These are phyloP conservation scores for Trachemys scripta DNA, from an alignment of 2,113 vertebrate genomes.

Conservation along the genomic window DNA sequence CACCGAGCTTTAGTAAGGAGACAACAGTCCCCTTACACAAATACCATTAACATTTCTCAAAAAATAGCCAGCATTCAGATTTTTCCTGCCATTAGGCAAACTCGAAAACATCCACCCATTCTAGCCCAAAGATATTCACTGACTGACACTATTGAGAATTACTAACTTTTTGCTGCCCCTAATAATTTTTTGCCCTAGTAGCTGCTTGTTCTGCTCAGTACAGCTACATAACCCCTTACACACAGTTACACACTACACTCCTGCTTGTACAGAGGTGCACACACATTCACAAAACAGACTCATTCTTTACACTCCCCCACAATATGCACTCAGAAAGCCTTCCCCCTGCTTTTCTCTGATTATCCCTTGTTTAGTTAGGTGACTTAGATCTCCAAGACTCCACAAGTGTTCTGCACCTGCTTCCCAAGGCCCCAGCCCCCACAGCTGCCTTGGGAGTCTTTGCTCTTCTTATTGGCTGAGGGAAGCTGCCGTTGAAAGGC, in stretches of 20 bases:
- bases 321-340: neutral
- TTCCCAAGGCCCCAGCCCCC: slow-evolving; percentile 8
- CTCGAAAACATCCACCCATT: neutral
- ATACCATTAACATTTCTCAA: neutral
- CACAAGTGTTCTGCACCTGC: slow-evolving; percentile 74
- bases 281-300: fast-evolving
- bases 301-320: neutral
- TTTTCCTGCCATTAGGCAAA: neutral
- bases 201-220: neutral
- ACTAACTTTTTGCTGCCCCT: neutral
- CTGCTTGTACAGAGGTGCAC: fast-evolving
- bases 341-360: neutral
- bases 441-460: slow-evolving; percentile 42
- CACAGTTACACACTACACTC: neutral
- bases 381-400: neutral
- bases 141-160: fast-evolving
- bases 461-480: neutral
- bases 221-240: neutral
- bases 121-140: neutral
- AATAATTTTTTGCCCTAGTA: neutral
- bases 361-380: neutral
- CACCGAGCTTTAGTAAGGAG: too few species aligned
- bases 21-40: neutral
- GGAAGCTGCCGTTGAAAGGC: slow-evolving; percentile 71
- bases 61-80: neutral